phyloP scores from a whole-genome alignment of 1,140 invertebrate genomes.

The Zaprionus gabonicus region DNA sequence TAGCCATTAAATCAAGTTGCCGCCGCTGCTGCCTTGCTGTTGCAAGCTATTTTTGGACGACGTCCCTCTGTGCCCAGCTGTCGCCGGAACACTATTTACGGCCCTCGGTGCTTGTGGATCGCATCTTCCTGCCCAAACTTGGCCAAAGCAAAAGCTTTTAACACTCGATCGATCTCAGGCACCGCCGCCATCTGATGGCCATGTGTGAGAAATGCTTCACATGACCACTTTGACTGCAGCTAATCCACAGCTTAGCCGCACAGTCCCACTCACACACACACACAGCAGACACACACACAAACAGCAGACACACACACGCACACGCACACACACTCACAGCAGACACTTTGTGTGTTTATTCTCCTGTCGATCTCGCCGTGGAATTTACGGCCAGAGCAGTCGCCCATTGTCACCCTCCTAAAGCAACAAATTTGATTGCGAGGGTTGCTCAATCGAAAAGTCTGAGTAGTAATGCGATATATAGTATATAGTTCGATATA shows the following conservation, averaged over 20 bases:
- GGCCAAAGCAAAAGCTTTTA: slow-evolving; percentile 54
- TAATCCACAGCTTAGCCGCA: slow-evolving; percentile 43
- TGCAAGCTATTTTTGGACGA: slow-evolving; percentile 32
- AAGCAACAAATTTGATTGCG: slow-evolving; percentile 41
- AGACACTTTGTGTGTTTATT: slow-evolving; percentile 17
- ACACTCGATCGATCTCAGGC: slow-evolving; percentile 23
- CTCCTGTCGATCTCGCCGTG: slow-evolving; percentile 31
- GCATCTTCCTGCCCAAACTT: slow-evolving; percentile 37
- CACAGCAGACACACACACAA: no score
- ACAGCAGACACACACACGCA: no score
- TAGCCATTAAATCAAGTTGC: slow-evolving; percentile 11
- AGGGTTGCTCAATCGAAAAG: slow-evolving; percentile 10
- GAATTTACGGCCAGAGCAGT: slow-evolving; percentile 37
- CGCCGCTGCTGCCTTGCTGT: background rate
- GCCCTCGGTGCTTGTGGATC: background rate
- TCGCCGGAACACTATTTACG: slow-evolving; percentile 34
- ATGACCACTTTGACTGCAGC: slow-evolving; percentile 32
- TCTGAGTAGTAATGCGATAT: no score
- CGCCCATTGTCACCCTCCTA: slow-evolving; percentile 16
- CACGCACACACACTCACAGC: no score
- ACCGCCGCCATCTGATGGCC: slow-evolving; percentile 14
- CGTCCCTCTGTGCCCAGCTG: slow-evolving; percentile 45
- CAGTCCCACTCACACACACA: no score
- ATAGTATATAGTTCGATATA: no score
- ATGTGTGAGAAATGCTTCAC: slow-evolving; percentile 48